Evolutionary conservation across 2,888 invertebrate genomes (phyloP), one percentile per base, ranked within the genome.

Genomic region (Oscheius onirici): DNA sequence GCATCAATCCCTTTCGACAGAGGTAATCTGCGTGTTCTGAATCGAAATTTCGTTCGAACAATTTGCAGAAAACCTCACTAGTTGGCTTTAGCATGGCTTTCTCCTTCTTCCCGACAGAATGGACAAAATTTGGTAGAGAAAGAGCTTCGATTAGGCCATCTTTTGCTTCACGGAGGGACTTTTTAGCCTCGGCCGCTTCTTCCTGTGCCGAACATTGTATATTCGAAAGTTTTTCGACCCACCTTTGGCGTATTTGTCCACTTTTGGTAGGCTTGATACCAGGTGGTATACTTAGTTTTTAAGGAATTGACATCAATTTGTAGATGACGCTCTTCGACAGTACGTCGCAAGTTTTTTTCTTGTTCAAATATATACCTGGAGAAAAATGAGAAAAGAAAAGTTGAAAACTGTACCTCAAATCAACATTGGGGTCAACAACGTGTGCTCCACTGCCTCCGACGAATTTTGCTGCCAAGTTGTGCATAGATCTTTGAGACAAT

Each of bases 371-470:
- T 28, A 20, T 20, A 60, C 43, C 83, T 74, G 34, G 34, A 52
- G 22, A 17, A 44, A 28, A 57, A 28, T 41, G 10, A 15, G 17
- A 17, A 57, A 26, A 26, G 3, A 46, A 40, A 44, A 51, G 55
- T 20, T 13, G 13, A 26, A 43, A 26, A 17, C 49, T 11, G 17
- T 20, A 80, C 76, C 76, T 71, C 49, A 79, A 69, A 73, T 84
- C 84, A 8, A 84, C 77, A 6, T 69, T 54, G 3, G 84, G 84
- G 69, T 84, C 84, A 0, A 84, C 84, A 10, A 84, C 80, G 67
- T 83, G 83, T 1, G 75, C 74, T 28, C 71, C 80, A 5, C 73
- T 67, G n/a, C 75, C 74, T 3, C 82, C 79, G 10, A 76, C 74
- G 71, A 78, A 82, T 70, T 75, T 72, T 1, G 79, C 77, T 3